phyloP scores from a whole-genome alignment of 2,113 vertebrate genomes.

The Alligator sinensis region DNA sequence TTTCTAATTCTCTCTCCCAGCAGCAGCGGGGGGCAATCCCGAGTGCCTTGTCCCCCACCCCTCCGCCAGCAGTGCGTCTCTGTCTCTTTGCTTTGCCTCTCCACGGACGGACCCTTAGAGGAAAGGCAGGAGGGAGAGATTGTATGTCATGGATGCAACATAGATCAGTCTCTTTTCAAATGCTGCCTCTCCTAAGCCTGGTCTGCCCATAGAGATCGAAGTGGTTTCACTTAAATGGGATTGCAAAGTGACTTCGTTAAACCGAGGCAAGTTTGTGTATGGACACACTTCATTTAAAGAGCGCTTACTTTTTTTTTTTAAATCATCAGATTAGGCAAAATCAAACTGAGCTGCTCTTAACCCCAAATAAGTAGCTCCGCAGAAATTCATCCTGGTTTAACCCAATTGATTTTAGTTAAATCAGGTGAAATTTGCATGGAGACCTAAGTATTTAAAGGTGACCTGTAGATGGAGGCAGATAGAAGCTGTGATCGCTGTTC shows the following conservation, averaged over 20 bases:
- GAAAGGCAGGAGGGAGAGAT: background rate
- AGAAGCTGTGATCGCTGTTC: background rate
- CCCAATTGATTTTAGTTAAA: background rate
- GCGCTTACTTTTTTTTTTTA: background rate
- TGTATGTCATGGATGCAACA: no score
- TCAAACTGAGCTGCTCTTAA: background rate
- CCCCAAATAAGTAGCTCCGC: background rate
- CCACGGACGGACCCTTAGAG: background rate
- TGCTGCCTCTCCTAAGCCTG: background rate
- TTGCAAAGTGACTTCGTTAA: background rate
- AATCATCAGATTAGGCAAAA: background rate
- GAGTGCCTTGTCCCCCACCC: background rate
- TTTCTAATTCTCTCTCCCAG: background rate
- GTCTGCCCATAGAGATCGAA: background rate
- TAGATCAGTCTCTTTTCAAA: background rate
- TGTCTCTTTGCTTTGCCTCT: background rate
- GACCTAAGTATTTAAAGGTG: background rate
- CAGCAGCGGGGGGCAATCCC: background rate
- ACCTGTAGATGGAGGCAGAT: background rate
- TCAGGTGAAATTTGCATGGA: background rate
- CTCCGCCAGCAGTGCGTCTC: background rate
- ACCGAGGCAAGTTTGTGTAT: background rate
- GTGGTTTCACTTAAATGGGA: background rate
- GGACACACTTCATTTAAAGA: background rate
- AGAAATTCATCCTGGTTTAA: background rate